These are phyloP conservation scores for Andrena bicolor DNA, from an alignment of 2,888 invertebrate genomes.

Conservation along the genomic window DNA sequence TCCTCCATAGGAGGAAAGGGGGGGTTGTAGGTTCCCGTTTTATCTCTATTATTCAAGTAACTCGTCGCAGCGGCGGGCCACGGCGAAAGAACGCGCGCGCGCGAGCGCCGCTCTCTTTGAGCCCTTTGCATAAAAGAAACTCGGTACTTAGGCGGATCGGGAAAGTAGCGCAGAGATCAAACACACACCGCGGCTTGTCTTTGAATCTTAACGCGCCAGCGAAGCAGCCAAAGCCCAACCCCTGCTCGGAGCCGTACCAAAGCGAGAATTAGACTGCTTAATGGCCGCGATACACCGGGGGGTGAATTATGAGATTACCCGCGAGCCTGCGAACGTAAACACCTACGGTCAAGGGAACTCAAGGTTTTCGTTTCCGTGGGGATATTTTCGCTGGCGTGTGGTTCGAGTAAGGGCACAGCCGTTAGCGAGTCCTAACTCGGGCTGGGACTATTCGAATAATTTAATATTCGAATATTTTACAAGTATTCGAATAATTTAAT, in stretches of 20 bases:
- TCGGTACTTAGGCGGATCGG: slow-evolving; percentile 58
- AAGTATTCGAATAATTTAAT: no score
- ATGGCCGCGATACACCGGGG: slow-evolving; percentile 8
- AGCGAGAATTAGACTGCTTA: slow-evolving; percentile 18
- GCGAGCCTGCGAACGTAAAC: neutral
- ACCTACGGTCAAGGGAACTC: neutral
- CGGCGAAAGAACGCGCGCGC: slow-evolving; percentile 42
- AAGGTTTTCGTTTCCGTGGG: slow-evolving; percentile 10
- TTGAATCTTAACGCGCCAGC: slow-evolving; percentile 39
- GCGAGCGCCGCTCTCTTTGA: slow-evolving; percentile 62
- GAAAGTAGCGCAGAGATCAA: slow-evolving; percentile 65
- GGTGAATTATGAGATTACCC: slow-evolving; percentile 2
- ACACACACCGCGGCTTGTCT: slow-evolving; percentile 39
- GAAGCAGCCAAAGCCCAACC: neutral
- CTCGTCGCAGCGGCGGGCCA: slow-evolving; percentile 56
- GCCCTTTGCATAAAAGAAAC: slow-evolving; percentile 63
- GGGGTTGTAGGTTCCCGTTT: slow-evolving; percentile 16
- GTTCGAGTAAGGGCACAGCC: no score
- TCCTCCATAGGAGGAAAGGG: no score
- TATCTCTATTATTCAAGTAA: slow-evolving; percentile 67
- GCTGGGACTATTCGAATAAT: no score
- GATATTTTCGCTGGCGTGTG: no score
- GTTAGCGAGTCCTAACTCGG: no score
- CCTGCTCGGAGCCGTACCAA: neutral
- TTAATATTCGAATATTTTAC: no score